phyloP scores from a whole-genome alignment of 2,797 vertebrate genomes.

The Nyctibius grandis region DNA sequence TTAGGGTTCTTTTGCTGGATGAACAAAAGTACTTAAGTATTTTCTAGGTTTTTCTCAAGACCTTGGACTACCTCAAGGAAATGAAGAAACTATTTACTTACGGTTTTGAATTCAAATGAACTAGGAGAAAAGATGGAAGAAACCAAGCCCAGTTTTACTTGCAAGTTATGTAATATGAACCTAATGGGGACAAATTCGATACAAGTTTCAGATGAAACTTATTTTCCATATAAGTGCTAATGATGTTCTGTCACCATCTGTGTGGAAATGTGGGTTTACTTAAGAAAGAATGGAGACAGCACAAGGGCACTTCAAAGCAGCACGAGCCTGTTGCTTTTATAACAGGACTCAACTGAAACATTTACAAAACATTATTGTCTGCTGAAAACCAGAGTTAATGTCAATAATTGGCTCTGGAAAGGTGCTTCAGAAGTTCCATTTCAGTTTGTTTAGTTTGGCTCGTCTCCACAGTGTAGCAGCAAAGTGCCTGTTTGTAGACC shows the following conservation, averaged over 20 bases:
- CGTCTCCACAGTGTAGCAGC: neutral
- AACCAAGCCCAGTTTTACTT: neutral
- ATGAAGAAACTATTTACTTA: neutral
- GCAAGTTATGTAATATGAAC: neutral
- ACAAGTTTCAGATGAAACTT: neutral
- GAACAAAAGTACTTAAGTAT: neutral
- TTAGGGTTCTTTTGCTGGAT: neutral
- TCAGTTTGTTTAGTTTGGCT: neutral
- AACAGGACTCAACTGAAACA: neutral
- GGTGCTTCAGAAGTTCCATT: neutral
- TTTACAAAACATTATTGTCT: neutral
- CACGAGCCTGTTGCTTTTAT: neutral
- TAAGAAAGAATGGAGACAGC: neutral
- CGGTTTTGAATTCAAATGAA: neutral
- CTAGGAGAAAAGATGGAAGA: neutral
- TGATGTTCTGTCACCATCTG: neutral
- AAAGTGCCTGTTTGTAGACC: neutral
- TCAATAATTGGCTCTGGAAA: neutral
- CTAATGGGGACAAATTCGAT: neutral
- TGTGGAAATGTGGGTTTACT: neutral
- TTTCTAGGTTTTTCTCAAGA: neutral
- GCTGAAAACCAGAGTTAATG: neutral
- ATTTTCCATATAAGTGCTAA: neutral
- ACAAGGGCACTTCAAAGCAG: neutral
- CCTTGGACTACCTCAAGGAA: neutral